Conservation (phyloP, 2,888 invertebrate species). For the Drosophila testacea region DNA sequence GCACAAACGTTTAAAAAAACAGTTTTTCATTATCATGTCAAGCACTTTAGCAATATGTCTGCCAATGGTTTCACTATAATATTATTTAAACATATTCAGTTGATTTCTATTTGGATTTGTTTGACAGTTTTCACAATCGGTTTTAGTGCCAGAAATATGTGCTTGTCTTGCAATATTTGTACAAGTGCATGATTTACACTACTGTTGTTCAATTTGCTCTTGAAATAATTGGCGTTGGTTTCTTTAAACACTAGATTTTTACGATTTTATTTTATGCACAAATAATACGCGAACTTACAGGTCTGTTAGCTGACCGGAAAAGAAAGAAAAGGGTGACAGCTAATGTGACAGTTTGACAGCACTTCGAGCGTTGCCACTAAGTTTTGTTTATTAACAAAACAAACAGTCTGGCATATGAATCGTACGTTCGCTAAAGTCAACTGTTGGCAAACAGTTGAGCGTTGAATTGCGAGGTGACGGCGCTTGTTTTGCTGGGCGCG, state of each 20-base stretch:
- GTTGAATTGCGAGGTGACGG: neutral
- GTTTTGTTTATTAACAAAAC: neutral
- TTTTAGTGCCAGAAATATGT: neutral
- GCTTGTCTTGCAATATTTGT: constrained; percentile 29
- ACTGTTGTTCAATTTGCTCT: constrained; percentile 14
- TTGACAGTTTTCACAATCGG: constrained; percentile 25
- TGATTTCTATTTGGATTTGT: constrained; percentile 44
- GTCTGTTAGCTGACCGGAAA: constrained; percentile 85
- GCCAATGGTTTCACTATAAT: constrained; percentile 3
- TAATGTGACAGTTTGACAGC: constrained; percentile 63
- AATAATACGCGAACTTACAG: constrained; percentile 81
- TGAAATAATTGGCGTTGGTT: constrained; percentile 41
- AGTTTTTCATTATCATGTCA: constrained; percentile 3
- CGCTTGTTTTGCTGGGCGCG: neutral
- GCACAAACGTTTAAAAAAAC: constrained; percentile 20
- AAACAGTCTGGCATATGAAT: constrained; percentile 12
- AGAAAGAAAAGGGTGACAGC: constrained; percentile 82
- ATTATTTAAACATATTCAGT: neutral
- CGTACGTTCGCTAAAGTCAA: neutral
- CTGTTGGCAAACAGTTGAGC: constrained; percentile 7
- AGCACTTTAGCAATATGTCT: constrained; percentile 23
- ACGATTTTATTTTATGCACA: constrained; percentile 64
- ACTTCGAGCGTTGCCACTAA: constrained; percentile 38
- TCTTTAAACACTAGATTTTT: constrained; percentile 61
- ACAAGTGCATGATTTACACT: constrained; percentile 18